Conservation (phyloP, 2,113 vertebrate species). For the Hydrochoerus hydrochaeris region DNA sequence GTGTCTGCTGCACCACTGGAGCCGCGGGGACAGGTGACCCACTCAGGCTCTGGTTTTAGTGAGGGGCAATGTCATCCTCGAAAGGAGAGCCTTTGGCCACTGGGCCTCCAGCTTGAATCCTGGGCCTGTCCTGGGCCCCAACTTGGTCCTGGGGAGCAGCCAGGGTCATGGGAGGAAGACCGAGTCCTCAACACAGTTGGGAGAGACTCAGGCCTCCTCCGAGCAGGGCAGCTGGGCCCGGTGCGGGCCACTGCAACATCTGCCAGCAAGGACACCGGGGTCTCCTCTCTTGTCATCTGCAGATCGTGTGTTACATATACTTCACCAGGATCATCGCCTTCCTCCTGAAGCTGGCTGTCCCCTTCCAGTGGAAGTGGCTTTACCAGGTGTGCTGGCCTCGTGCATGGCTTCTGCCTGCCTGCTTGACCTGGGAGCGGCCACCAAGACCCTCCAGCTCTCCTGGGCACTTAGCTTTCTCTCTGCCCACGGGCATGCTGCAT, state of each 20-base stretch:
- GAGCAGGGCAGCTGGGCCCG: neutral
- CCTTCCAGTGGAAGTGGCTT: conserved; percentile 95
- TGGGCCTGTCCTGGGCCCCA: neutral
- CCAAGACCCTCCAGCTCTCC: neutral
- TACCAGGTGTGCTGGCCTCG: conserved; percentile 88
- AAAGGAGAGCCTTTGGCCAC: neutral
- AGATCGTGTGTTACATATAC: conserved; percentile 95
- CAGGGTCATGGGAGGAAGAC: accelerated
- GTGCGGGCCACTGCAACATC: neutral
- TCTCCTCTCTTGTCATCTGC: neutral
- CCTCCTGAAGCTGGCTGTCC: conserved; percentile 92
- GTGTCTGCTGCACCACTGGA: neutral
- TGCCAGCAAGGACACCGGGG: neutral
- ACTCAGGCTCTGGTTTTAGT: neutral
- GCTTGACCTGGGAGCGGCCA: neutral
- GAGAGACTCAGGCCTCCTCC: neutral
- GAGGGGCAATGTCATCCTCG: neutral
- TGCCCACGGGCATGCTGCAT: conserved; percentile 68
- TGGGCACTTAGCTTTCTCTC: neutral
- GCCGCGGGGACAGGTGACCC: neutral
- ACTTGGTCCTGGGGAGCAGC: neutral
- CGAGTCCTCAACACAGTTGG: neutral
- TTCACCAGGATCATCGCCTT: conserved; percentile 94
- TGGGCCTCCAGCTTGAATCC: neutral
- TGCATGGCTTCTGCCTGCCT: accelerated